phyloP scores from a whole-genome alignment of 1,140 invertebrate genomes.

The Leucophenga varia region DNA sequence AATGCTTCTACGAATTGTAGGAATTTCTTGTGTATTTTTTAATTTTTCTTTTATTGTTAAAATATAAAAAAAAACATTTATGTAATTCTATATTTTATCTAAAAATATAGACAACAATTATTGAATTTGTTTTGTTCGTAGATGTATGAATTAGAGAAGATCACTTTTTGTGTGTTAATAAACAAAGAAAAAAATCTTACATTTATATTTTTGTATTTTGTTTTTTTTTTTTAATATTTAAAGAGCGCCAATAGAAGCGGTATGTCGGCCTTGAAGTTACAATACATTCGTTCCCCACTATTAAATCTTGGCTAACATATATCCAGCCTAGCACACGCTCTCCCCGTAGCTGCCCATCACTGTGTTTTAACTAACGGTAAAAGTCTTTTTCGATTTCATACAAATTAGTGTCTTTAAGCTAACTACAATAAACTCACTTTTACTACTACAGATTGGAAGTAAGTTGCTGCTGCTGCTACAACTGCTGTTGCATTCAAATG shows the following conservation, averaged over 20 bases:
- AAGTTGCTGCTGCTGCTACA: no score
- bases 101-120: constrained; percentile 30
- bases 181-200: constrained; percentile 24
- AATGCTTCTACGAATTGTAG: no score
- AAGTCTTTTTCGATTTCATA: constrained; percentile 43
- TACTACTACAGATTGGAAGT: no score
- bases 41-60: not conserved
- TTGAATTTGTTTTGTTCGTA: constrained; percentile 30
- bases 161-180: constrained; percentile 41
- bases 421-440: constrained; percentile 8
- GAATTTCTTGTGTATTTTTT: no score
- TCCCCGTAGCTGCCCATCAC: no score
- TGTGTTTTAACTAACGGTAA: constrained; percentile 29
- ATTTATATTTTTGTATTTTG: no score
- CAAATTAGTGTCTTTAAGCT: not conserved
- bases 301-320: no score
- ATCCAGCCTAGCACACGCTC: no score
- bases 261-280: no score
- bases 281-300: no score
- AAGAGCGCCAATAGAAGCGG: not conserved
- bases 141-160: constrained; percentile 47
- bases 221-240: no score
- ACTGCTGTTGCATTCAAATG: constrained; percentile 37
- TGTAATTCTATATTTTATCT: constrained; percentile 21
- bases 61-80: not conserved